These are phyloP conservation scores for Meandrina meandrites DNA, from an alignment of 92 coral and sea anemone genomes.

Conservation along the genomic window DNA sequence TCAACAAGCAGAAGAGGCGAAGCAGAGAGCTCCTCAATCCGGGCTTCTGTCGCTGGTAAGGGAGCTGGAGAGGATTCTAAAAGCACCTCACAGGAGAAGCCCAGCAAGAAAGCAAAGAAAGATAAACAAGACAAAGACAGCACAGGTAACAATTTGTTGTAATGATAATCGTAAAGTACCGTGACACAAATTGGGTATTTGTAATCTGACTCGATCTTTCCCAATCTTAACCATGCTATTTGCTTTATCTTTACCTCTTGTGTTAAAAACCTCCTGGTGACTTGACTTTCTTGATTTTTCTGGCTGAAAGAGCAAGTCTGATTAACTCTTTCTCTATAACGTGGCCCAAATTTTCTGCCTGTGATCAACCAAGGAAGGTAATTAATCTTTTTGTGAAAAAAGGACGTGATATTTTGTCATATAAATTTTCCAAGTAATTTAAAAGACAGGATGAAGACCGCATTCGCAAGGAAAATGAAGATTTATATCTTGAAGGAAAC, in stretches of 20 bases:
- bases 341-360: no score
- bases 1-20: slow-evolving; percentile 24
- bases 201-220: not conserved
- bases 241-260: not conserved
- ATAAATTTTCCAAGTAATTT: no score
- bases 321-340: no score
- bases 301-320: no score
- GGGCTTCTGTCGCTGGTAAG: slow-evolving; percentile 22
- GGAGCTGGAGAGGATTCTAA: slow-evolving; percentile 23
- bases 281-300: no score
- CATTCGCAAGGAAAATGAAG: not conserved
- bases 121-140: slow-evolving; percentile 19
- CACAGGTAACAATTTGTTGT: slow-evolving; percentile 23
- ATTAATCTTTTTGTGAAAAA: not conserved
- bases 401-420: not conserved
- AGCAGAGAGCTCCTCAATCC: slow-evolving; percentile 18
- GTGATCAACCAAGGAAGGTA: no score
- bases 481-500: not conserved
- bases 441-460: not conserved
- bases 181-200: not conserved
- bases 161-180: no score
- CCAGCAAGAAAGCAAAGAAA: slow-evolving; percentile 34
- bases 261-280: no score
- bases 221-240: not conserved
- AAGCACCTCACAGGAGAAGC: slow-evolving; percentile 23